These are phyloP conservation scores for Zaprionus capensis DNA, from an alignment of 1,140 invertebrate genomes.

Conservation along the genomic window DNA sequence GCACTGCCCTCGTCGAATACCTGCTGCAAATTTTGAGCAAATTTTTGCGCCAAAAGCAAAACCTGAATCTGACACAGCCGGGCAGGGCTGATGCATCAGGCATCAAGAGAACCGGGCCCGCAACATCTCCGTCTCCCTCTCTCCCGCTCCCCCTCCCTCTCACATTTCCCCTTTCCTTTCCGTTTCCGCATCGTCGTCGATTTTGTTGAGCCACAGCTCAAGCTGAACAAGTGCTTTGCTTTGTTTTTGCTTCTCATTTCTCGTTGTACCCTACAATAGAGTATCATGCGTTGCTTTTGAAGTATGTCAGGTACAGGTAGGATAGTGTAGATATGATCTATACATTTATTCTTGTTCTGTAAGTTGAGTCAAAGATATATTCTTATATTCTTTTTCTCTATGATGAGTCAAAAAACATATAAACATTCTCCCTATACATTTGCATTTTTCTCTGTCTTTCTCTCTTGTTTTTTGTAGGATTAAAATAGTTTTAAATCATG, in stretches of 20 bases:
- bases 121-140: background rate
- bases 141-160: background rate
- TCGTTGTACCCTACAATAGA: background rate
- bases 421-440: too few relatives aligned
- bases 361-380: too few relatives aligned
- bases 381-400: too few relatives aligned
- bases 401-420: too few relatives aligned
- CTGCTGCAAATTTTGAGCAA: slow-evolving; percentile 74
- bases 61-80: slow-evolving; percentile 72
- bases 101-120: background rate
- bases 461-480: too few relatives aligned
- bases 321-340: background rate
- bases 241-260: slow-evolving; percentile 45
- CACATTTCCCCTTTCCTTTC: slow-evolving; percentile 22
- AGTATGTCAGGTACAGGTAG: background rate
- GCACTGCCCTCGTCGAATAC: slow-evolving; percentile 41
- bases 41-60: slow-evolving; percentile 80
- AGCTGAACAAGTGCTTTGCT: slow-evolving; percentile 74
- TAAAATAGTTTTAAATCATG: too few relatives aligned
- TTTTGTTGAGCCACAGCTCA: slow-evolving; percentile 66
- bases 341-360: background rate
- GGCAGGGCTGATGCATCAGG: slow-evolving; percentile 11
- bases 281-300: background rate
- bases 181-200: slow-evolving; percentile 51
- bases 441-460: too few relatives aligned